Conservation (phyloP, 2,888 invertebrate species). For the Pocota personata region DNA sequence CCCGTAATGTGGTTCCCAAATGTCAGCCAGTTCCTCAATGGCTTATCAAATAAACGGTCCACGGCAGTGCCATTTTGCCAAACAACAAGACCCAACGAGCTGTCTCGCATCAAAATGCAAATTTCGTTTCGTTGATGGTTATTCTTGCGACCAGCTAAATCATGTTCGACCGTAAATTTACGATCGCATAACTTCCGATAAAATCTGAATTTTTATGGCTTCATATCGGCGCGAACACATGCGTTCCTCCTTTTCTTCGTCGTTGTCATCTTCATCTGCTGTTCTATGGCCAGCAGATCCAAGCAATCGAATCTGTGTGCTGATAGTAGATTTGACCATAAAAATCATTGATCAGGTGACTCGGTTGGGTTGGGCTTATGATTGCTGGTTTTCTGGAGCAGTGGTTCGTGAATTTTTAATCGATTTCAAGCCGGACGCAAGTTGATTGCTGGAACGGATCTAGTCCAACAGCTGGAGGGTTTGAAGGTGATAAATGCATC, state of each 20-base stretch:
- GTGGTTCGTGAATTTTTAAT: slow-evolving; percentile 44
- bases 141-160: slow-evolving; percentile 61
- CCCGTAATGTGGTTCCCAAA: slow-evolving; percentile 39
- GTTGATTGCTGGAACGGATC: too few relatives aligned
- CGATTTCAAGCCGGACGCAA: slow-evolving; percentile 29
- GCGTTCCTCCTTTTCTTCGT: not conserved
- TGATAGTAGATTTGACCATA: slow-evolving; percentile 38
- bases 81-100: slow-evolving; percentile 27
- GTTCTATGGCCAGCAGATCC: not conserved
- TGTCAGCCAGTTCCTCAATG: slow-evolving; percentile 34
- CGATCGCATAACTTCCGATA: slow-evolving; percentile 73
- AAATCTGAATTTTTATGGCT: slow-evolving; percentile 72
- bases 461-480: slow-evolving; percentile 9
- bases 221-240: slow-evolving; percentile 62
- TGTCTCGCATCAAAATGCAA: slow-evolving; percentile 67
- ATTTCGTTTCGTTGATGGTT: slow-evolving; percentile 46
- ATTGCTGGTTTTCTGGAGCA: slow-evolving; percentile 40
- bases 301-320: not conserved
- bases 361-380: slow-evolving; percentile 27
- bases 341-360: slow-evolving; percentile 65
- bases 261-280: not conserved
- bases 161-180: slow-evolving; percentile 69
- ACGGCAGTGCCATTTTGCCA: slow-evolving; percentile 49
- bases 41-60: slow-evolving; percentile 47
- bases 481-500: not conserved